Evolutionary conservation across 2,888 invertebrate genomes (phyloP).

Genomic region (Nymphalis urticae): DNA sequence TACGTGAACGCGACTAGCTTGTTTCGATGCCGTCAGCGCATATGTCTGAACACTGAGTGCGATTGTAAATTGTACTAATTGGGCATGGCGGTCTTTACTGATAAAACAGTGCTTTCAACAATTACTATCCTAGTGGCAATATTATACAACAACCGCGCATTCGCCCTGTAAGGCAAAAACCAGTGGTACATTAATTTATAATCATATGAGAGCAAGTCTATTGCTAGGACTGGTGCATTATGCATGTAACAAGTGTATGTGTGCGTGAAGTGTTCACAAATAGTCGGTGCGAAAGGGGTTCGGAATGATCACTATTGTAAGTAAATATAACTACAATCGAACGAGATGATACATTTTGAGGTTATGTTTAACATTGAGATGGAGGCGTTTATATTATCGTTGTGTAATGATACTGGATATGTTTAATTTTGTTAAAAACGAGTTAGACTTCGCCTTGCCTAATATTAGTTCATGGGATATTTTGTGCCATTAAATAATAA

Average conservation of each 20-base stretch:
- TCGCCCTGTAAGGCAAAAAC: conserved; percentile 60
- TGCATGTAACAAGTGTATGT: conserved; percentile 65
- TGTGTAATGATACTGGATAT: conserved; percentile 23
- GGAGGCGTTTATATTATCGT: conserved; percentile 25
- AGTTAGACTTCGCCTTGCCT: conserved; percentile 12
- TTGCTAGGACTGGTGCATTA: conserved; percentile 66
- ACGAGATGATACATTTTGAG: conserved; percentile 64
- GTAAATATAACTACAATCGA: conserved; percentile 50
- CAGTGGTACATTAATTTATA: conserved; percentile 55
- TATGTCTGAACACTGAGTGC: conserved; percentile 68
- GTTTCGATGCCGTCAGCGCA: conserved; percentile 76
- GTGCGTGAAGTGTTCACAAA: conserved; percentile 77
- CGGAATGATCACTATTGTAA: conserved; percentile 73
- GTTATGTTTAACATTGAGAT: conserved; percentile 61
- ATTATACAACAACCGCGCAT: conserved; percentile 61
- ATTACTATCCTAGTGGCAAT: conserved; percentile 61
- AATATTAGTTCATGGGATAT: not conserved
- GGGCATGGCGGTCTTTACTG: conserved; percentile 72
- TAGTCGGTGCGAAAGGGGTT: conserved; percentile 71
- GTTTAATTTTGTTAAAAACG: conserved; percentile 2
- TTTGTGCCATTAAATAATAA: not conserved
- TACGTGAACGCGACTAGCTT: conserved; percentile 71
- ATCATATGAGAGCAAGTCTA: conserved; percentile 61
- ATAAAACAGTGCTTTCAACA: conserved; percentile 72
- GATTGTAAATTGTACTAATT: conserved; percentile 79